These are phyloP conservation scores for Epizoanthus stellaris DNA, from an alignment of 92 coral and sea anemone genomes.

Conservation along the genomic window DNA sequence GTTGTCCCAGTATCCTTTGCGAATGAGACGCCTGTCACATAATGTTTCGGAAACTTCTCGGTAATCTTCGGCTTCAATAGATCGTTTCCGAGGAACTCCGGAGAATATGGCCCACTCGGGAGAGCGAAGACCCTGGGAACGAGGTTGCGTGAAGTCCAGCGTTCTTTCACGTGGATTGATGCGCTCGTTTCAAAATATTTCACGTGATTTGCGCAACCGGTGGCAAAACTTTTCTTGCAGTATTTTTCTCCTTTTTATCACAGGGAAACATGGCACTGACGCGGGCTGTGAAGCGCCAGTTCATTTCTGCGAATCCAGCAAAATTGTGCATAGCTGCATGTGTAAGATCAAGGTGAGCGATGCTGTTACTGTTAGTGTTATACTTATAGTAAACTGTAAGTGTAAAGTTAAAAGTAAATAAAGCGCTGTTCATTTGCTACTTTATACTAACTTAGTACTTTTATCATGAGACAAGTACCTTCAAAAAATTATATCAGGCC, in stretches of 20 bases:
- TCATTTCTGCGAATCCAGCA: neutral
- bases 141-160: too few relatives aligned
- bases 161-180: slow-evolving; percentile 19
- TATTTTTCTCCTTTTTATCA: neutral
- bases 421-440: too few relatives aligned
- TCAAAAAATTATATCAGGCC: too few relatives aligned
- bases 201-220: slow-evolving; percentile 9
- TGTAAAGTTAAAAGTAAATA: too few relatives aligned
- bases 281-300: slow-evolving; percentile 12
- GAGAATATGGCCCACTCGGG: neutral
- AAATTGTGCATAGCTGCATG: slow-evolving; percentile 31
- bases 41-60: slow-evolving; percentile 27
- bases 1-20: slow-evolving; percentile 52
- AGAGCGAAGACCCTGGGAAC: too few relatives aligned
- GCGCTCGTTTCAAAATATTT: neutral
- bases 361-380: neutral
- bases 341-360: slow-evolving; percentile 34
- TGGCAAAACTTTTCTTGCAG: neutral
- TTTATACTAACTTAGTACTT: too few relatives aligned
- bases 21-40: slow-evolving; percentile 60
- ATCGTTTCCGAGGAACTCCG: neutral
- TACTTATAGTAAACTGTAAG: too few relatives aligned
- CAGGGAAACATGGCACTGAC: slow-evolving; percentile 30
- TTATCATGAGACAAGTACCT: too few relatives aligned
- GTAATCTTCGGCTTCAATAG: slow-evolving; percentile 1